Base-by-base conservation (phyloP, 2,888 invertebrate genomes). In the Limnephilus lunatus region DNA sequence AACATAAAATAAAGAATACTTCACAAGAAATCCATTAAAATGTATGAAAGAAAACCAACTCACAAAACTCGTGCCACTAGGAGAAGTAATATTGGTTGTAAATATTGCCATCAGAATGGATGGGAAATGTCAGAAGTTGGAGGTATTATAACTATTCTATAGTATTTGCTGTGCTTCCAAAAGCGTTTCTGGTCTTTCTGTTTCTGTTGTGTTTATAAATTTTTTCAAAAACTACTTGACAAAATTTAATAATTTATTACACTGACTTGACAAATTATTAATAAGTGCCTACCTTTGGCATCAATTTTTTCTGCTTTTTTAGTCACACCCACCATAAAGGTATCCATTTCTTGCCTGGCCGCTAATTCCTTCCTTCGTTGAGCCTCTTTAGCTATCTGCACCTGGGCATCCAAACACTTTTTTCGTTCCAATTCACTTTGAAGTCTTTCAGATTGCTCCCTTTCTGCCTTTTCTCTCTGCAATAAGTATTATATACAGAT, bases 351-450 rank as follows among this genome's bases (percentile, higher is more conserved):
- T 81, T 92, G 90, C 82, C 82, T 91, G 82, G 90, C 91, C 91
- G 39, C 32, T 15, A 91, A 19, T 35, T 89, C 39, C 82, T 81
- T 85, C 48, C 86, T 90, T 15, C 83, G 89, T 48, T 92, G 86
- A 32, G 39, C 30, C 80, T 93, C 92, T 82, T 85, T 48, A 14
- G 90, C 53, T 48, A 91, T 82, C 86, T 91, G 91, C 9, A 93
- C 90, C 90, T 93, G 93, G 30, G 89, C 83, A 81, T 91, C 90
- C 31, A 93, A 85, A 81, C 92, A 92, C 30, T 90, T 85, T 81
- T 92, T 93, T 14, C 86, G 90, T 86, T 81, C 90, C 15, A 88
- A 44, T 80, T 90, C 88, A 39, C 91, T 91, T 14, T 82, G n/a
- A 1, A 32, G 19, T 81, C 87, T 87, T 19, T 93, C 90, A 31